Conservation (phyloP, 2,113 vertebrate species). For the Nyctereutes procyonoides region DNA sequence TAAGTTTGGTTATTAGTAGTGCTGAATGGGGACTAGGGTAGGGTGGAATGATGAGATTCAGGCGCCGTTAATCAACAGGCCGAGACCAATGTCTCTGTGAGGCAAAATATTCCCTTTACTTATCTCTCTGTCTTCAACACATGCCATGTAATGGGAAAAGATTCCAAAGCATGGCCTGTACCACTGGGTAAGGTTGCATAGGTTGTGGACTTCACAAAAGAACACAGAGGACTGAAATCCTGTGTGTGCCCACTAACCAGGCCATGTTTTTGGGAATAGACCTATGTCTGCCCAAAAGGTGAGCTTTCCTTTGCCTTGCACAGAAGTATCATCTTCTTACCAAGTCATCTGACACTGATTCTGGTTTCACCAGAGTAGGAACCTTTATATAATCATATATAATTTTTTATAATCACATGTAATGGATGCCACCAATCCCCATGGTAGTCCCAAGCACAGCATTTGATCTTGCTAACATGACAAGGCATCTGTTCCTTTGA, state of each 20-base stretch:
- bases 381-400: not conserved
- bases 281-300: not conserved
- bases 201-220: not conserved
- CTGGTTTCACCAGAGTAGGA: not conserved
- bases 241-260: not conserved
- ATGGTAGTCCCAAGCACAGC: not conserved
- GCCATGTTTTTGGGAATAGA: not conserved
- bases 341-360: not conserved
- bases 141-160: not conserved
- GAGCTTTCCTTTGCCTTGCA: not conserved
- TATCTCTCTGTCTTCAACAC: not conserved
- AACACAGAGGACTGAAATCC: not conserved
- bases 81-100: not conserved
- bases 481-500: not conserved
- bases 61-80: not conserved
- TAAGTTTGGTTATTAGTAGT: not conserved
- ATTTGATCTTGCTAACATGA: not conserved
- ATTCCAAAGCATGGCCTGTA: not conserved
- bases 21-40: not conserved
- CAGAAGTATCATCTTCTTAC: not conserved
- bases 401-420: not conserved
- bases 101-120: not conserved
- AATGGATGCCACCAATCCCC: not conserved
- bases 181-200: not conserved
- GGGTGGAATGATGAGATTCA: not conserved